Conservation (phyloP, 2,888 invertebrate species). For the Lasioglossum morio region DNA sequence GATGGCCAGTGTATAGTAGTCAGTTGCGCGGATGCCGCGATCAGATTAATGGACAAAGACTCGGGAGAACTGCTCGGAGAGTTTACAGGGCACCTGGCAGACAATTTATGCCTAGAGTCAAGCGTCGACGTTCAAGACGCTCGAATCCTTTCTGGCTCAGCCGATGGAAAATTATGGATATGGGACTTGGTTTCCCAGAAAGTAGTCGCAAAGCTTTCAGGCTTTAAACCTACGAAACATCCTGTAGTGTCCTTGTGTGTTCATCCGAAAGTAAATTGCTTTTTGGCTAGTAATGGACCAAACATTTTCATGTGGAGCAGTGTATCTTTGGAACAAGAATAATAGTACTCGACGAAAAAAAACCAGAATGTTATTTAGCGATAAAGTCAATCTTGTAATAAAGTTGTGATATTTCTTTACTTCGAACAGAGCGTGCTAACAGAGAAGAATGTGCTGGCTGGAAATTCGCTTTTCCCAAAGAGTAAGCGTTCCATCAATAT, state of each 20-base stretch:
- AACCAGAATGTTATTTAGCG: background rate
- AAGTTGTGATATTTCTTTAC: slow-evolving; percentile 2
- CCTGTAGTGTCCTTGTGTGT: slow-evolving; percentile 89
- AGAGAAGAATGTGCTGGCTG: background rate
- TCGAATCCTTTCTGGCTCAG: slow-evolving; percentile 95
- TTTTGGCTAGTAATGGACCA: slow-evolving; percentile 91
- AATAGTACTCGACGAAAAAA: background rate
- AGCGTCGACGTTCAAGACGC: slow-evolving; percentile 93
- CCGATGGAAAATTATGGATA: slow-evolving; percentile 92
- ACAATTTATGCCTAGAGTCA: slow-evolving; percentile 94
- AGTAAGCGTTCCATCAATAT: background rate
- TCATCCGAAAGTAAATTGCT: slow-evolving; percentile 91
- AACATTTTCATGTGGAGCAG: slow-evolving; percentile 90
- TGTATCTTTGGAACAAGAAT: slow-evolving; percentile 28
- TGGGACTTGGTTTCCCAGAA: slow-evolving; percentile 95
- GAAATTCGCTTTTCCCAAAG: background rate
- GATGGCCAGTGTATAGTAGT: slow-evolving; percentile 97
- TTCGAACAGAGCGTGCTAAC: background rate
- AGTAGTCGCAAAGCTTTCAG: slow-evolving; percentile 84
- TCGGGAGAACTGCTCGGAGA: slow-evolving; percentile 91
- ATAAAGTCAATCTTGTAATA: background rate
- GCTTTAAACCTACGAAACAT: slow-evolving; percentile 79
- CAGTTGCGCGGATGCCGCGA: slow-evolving; percentile 92
- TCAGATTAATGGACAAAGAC: slow-evolving; percentile 95
- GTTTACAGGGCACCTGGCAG: slow-evolving; percentile 93